Percentiles rank a stretch among this genome's conserved stretches.
Evolutionary conservation across 2,797 vertebrate genomes (phyloP).

Genomic region (Protonibea diacanthus): DNA sequence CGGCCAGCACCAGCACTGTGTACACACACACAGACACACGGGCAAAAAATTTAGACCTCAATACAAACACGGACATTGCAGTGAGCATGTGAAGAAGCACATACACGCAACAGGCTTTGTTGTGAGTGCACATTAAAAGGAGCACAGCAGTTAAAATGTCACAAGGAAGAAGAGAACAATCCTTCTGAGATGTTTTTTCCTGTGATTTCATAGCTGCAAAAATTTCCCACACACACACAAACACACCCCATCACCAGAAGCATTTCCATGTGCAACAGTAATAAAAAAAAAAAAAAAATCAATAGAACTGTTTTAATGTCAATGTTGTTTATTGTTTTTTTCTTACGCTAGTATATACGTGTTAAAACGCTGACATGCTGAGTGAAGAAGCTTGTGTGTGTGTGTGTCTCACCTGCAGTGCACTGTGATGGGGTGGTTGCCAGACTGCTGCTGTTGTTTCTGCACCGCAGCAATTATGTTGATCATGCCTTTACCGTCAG

Average conservation of each 20-base stretch:
- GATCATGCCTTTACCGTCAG: constrained; percentile 98
- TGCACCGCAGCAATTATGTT: constrained; percentile 97
- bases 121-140: constrained; percentile 7
- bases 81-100: background rate
- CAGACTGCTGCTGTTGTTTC: constrained; percentile 98
- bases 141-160: constrained; percentile 31
- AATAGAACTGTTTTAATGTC: background rate
- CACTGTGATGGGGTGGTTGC: constrained; percentile 98
- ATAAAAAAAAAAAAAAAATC: background rate
- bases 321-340: background rate
- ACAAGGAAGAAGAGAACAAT: constrained; percentile 63
- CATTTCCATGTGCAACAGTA: constrained; percentile 7
- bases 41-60: background rate
- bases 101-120: constrained; percentile 8
- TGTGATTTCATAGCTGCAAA: constrained; percentile 43
- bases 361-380: background rate
- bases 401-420: constrained; percentile 92
- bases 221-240: constrained; percentile 7
- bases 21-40: constrained; percentile 21
- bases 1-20: constrained; percentile 95
- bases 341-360: background rate
- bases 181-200: constrained; percentile 53
- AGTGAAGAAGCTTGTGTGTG: background rate
- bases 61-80: background rate
- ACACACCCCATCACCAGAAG: background rate